These are phyloP conservation scores for Hippocampus comes DNA, from an alignment of 2,113 vertebrate species.

Conservation along the genomic window DNA sequence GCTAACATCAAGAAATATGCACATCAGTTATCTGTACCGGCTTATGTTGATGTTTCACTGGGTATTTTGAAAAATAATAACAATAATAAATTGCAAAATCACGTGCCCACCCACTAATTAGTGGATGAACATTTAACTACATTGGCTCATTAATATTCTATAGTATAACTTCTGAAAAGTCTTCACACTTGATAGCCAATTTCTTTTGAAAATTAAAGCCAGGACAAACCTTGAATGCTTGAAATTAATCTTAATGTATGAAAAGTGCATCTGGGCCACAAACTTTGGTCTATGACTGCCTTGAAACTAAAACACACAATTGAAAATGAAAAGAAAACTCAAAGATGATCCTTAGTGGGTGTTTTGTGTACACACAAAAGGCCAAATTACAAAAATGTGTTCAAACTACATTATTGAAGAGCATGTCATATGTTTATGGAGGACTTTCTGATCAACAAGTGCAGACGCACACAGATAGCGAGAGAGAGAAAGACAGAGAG, in stretches of 20 bases:
- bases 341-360: conserved; percentile 38
- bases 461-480: background rate
- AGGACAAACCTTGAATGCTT: background rate
- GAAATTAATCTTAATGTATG: no score
- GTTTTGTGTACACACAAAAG: conserved; percentile 51
- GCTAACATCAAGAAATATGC: background rate
- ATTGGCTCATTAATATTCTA: no score
- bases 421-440: conserved; percentile 47
- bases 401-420: conserved; percentile 47
- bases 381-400: conserved; percentile 27
- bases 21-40: background rate
- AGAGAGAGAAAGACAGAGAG: background rate
- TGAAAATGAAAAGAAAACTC: background rate
- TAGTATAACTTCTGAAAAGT: no score
- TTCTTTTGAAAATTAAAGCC: no score
- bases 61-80: no score
- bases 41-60: background rate
- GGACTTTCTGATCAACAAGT: conserved; percentile 42
- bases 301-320: background rate
- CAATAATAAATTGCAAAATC: no score
- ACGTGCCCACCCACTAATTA: no score
- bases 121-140: no score
- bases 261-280: no score
- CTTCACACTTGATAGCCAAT: no score
- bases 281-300: background rate